Base-by-base conservation (phyloP, 2,113 vertebrate species). In the Anas platyrhynchos region DNA sequence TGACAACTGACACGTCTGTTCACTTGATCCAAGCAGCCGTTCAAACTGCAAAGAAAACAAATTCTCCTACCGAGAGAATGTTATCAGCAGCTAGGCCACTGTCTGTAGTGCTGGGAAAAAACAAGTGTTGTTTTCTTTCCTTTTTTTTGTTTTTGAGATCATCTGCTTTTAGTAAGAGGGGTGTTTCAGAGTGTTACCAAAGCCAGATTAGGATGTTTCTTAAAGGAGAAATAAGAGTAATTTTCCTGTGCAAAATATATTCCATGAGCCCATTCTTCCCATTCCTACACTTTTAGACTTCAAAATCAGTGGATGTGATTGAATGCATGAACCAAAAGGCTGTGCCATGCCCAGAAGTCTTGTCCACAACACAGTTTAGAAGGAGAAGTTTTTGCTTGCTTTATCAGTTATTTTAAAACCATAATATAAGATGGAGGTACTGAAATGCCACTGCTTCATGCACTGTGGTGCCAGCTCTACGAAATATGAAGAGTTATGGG, bases 121-220 rank as follows among this genome's bases (percentile, higher is more conserved):
- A 52, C 23, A 2, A 2, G 12, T 20, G 9, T 25, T 1, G 0
- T 10, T 50, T 50, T 50, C 11, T 48, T 11, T 48, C 11, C 46
- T 48, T 48, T 48, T 48, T 48, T 48, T 31, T 29, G 54, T 83
- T 63, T 9, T 31, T 52, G 50, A 52, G 7, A 43, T 68, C 2
- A 4, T 7, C 36, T 66, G 54, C 65, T 69, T 9, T 4, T 38
- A 50, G 25, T 21, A 50, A n/a, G 21, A 67, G 31, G 6, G 5
- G 3, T 8, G 4, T 72, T 65, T 52, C 23, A 27, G 16, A 69
- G 54, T 78, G 52, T 44, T 29, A 41, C 41, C 63, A 32, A 66
- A 66, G 22, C 25, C 36, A n/a, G 8, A 56, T 79, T 7, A 44
- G 13, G 3, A 11, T 38, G 4, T 55, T 25, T 75, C 34, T 76